Conservation (phyloP, 2,888 invertebrate genomes). For the Drosophila kanekoi region DNA sequence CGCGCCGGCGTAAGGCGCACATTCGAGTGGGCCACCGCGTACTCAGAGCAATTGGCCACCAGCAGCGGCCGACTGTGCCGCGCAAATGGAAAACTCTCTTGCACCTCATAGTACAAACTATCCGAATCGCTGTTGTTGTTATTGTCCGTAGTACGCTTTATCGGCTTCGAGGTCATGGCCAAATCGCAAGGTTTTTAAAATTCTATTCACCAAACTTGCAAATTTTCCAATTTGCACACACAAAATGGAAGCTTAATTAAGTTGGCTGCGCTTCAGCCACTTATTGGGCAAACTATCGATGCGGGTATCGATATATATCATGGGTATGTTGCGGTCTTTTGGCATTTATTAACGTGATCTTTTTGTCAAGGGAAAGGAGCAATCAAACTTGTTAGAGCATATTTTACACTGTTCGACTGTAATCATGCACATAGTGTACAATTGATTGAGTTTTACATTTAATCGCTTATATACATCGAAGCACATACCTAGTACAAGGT, state of each 20-base stretch:
- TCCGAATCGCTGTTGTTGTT: slow-evolving; percentile 17
- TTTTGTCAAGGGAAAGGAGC: background rate
- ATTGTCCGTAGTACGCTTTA: background rate
- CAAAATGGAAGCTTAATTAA: slow-evolving; percentile 9
- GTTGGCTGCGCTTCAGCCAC: slow-evolving; percentile 36
- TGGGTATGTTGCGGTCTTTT: background rate
- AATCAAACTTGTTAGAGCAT: background rate
- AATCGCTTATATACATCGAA: no score
- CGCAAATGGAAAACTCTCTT: slow-evolving; percentile 3
- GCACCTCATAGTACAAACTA: slow-evolving; percentile 8
- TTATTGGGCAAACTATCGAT: background rate
- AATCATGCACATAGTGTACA: background rate
- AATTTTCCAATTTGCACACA: background rate
- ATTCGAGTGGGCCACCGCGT: slow-evolving; percentile 50
- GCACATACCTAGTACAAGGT: background rate
- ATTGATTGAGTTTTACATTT: no score
- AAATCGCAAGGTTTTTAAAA: background rate
- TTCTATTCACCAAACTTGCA: background rate
- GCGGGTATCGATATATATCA: background rate
- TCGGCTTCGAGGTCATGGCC: background rate
- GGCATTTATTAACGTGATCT: background rate
- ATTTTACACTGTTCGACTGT: background rate
- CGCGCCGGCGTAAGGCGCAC: slow-evolving; percentile 30
- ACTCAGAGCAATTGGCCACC: slow-evolving; percentile 55
- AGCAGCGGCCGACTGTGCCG: slow-evolving; percentile 34